These are phyloP conservation scores for Eutolmus rufibarbis DNA, from an alignment of 2,888 invertebrate species.

Conservation along the genomic window DNA sequence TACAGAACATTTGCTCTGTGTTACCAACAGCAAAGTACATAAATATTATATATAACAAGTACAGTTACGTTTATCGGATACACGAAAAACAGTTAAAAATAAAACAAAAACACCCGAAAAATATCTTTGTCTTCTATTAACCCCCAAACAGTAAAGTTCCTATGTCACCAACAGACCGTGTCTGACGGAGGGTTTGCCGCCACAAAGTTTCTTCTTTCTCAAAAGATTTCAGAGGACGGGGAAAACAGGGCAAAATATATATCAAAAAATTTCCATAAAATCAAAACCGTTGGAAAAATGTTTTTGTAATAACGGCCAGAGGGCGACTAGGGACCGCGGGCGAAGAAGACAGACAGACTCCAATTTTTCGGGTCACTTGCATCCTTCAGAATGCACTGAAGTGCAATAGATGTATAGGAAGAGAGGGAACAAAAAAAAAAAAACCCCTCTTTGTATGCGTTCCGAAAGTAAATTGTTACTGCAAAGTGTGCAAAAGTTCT, in stretches of 20 bases:
- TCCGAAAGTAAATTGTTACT: conserved; percentile 5
- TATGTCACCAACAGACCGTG: not conserved
- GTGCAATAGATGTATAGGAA: not conserved
- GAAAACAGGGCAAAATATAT: not conserved
- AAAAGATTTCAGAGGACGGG: not conserved
- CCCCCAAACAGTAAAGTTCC: not conserved
- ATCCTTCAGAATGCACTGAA: conserved; percentile 25
- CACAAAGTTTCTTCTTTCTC: not conserved
- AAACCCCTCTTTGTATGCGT: not conserved
- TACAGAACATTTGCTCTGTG: not conserved
- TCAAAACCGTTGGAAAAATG: conserved; percentile 31
- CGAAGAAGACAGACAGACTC: conserved; percentile 18
- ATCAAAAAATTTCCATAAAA: conserved; percentile 26
- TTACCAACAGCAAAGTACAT: not conserved
- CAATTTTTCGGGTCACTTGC: conserved; percentile 36
- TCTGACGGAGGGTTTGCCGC: not conserved
- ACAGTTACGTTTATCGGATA: not conserved
- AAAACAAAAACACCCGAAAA: not conserved
- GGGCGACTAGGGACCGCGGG: not conserved
- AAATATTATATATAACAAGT: not conserved
- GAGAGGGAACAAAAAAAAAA: not conserved
- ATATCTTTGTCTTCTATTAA: not conserved
- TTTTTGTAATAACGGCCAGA: not conserved
- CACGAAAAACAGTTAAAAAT: not conserved
- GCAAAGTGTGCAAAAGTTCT: conserved; percentile 11